Percentiles rank a stretch among this genome's conserved stretches.
Evolutionary conservation across 1,140 invertebrate genomes (phyloP).

Genomic region (Physella acuta): DNA sequence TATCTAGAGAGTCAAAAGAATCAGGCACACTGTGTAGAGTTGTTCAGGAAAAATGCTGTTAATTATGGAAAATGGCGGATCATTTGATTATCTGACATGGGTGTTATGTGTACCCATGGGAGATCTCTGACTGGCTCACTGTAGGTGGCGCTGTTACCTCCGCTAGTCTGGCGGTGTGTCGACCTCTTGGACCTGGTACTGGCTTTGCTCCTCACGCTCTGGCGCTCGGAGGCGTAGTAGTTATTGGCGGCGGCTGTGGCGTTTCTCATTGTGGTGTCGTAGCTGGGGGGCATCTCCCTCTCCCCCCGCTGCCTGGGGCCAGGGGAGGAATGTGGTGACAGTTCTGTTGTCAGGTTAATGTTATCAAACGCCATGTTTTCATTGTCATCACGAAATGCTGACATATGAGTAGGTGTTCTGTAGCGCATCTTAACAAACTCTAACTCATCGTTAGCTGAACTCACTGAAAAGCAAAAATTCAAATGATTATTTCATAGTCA

Average conservation of each 20-base stretch:
- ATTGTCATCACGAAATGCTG: conserved; percentile 30
- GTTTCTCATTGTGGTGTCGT: conserved; percentile 50
- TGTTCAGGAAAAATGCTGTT: no score
- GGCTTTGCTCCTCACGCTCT: conserved; percentile 49
- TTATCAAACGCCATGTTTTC: conserved; percentile 35
- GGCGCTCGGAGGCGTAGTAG: conserved; percentile 45
- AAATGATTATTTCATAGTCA: neutral
- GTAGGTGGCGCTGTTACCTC: conserved; percentile 33
- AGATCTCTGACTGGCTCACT: conserved; percentile 33
- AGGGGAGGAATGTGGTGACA: neutral
- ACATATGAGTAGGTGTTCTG: conserved; percentile 38
- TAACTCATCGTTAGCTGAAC: conserved; percentile 55
- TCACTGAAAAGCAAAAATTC: conserved; percentile 39
- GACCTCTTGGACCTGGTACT: conserved; percentile 42
- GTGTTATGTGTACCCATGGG: conserved; percentile 56
- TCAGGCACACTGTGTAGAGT: no score
- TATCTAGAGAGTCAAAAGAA: no score
- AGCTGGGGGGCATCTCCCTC: conserved; percentile 49
- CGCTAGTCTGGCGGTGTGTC: conserved; percentile 14
- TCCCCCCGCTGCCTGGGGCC: conserved; percentile 29
- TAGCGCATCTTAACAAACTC: conserved; percentile 60
- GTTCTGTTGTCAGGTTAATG: conserved; percentile 26
- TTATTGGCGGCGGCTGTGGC: conserved; percentile 33
- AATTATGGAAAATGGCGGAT: conserved; percentile 23
- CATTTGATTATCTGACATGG: conserved; percentile 34